Base-by-base conservation (phyloP, 2,113 vertebrate genomes). In the Pseudopodoces humilis region DNA sequence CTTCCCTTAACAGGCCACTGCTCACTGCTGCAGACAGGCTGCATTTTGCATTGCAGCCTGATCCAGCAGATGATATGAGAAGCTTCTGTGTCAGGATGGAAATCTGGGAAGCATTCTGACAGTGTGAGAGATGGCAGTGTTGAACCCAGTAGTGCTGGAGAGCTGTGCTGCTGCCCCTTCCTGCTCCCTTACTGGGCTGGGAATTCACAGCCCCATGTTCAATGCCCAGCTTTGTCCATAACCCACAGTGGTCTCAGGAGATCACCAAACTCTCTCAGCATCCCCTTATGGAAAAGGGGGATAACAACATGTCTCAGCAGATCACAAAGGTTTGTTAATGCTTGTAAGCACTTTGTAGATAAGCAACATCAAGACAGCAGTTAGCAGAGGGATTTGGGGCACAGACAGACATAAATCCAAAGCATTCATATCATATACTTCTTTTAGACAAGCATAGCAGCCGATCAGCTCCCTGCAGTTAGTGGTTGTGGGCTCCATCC, bases 331-430 rank as follows among this genome's bases (percentile, higher is more conserved):
- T 86, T 88, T 86, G 52, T 80, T 86, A 96, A 90, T 49, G 55
- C 90, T 90, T 76, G 22, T 67, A 92, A 94, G 94, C 59, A 41
- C 88, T 96, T 65, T 88, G 82, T 44, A 95, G 95, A 94, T 93
- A 95, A 96, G 65, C 49, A 81, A 90, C 92, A 95, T 88, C 79
- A 90, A 97, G 90, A 63, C 75, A 64, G 90, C 83, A 86, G 92
- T 60, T 55, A 74, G 84, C 88, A 92, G 64, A 92, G 75, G 82
- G 94, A 95, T 95, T 92, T 92, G 64, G 83, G 93, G 85, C 90
- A 83, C 59, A 92, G 82, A 78, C 22, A 92, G 86, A 75, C 64
- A 56, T 53, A 96, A 96, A 96, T 86, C 85, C 70, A 49, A 88
- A 92, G 72, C 27, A 59, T 60, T 93, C 35, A 2, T 83, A 89